A percentile compares a stretch with the other conserved stretches of the same genome.
Evolutionary conservation across 2,113 vertebrate species (phyloP).

Genomic region (Hemibagrus wyckioides): DNA sequence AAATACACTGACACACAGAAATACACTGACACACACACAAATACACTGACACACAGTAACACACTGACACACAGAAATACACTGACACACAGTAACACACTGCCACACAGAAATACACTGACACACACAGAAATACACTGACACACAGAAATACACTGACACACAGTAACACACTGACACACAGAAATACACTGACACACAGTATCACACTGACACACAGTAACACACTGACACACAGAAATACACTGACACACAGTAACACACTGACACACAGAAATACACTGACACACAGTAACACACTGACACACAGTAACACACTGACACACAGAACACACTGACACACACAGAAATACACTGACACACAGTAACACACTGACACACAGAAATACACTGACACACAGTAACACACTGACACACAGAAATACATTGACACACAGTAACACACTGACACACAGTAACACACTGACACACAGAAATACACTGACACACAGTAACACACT

Average conservation of each 20-base stretch:
- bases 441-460: background rate
- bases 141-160: background rate
- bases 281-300: background rate
- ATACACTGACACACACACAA: background rate
- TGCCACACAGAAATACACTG: background rate
- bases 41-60: too few relatives aligned
- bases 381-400: background rate
- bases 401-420: background rate
- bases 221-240: background rate
- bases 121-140: background rate
- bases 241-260: background rate
- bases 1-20: too few relatives aligned
- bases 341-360: background rate
- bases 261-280: background rate
- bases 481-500: background rate
- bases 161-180: background rate
- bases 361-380: background rate
- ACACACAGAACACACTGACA: background rate
- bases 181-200: background rate
- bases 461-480: background rate
- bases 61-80: too few relatives aligned
- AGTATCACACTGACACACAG: too few relatives aligned
- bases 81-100: too few relatives aligned
- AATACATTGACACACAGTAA: background rate
- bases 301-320: background rate